These are phyloP conservation scores for Trichopria drosophilae DNA, from an alignment of 2,888 invertebrate genomes.

Conservation along the genomic window DNA sequence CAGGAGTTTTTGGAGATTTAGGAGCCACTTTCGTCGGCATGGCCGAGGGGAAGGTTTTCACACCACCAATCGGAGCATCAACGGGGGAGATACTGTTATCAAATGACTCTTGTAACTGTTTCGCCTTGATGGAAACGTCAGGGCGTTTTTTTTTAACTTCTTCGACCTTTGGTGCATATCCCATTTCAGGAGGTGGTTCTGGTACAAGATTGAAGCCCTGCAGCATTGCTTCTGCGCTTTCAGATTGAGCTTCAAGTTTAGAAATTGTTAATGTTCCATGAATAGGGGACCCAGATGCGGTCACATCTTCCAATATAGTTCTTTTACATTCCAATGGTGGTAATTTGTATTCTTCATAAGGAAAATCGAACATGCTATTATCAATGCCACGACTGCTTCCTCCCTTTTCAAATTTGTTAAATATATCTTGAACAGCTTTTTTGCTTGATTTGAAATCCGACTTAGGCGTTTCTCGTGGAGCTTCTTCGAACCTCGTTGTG, in stretches of 20 bases:
- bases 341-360: conserved; percentile 52
- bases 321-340: conserved; percentile 45
- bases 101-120: conserved; percentile 64
- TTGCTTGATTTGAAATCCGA: conserved; percentile 44
- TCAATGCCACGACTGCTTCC: conserved; percentile 47
- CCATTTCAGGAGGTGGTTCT: conserved; percentile 73
- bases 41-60: conserved; percentile 61
- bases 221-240: conserved; percentile 51
- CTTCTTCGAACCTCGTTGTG: conserved; percentile 50
- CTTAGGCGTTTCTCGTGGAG: conserved; percentile 27
- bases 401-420: conserved; percentile 50
- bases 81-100: conserved; percentile 61
- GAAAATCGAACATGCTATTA: conserved; percentile 54
- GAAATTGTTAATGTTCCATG: conserved; percentile 50
- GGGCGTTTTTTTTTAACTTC: conserved; percentile 58
- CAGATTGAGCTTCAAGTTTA: conserved; percentile 49
- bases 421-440: conserved; percentile 51
- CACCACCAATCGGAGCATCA: conserved; percentile 65
- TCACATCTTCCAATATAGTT: conserved; percentile 50
- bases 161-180: conserved; percentile 63
- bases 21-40: conserved; percentile 39
- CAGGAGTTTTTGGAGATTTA: conserved; percentile 29
- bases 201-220: conserved; percentile 65
- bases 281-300: conserved; percentile 49
- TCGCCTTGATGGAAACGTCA: conserved; percentile 64